Conservation (phyloP, 2,797 vertebrate species). For the Pangasius djambal region DNA sequence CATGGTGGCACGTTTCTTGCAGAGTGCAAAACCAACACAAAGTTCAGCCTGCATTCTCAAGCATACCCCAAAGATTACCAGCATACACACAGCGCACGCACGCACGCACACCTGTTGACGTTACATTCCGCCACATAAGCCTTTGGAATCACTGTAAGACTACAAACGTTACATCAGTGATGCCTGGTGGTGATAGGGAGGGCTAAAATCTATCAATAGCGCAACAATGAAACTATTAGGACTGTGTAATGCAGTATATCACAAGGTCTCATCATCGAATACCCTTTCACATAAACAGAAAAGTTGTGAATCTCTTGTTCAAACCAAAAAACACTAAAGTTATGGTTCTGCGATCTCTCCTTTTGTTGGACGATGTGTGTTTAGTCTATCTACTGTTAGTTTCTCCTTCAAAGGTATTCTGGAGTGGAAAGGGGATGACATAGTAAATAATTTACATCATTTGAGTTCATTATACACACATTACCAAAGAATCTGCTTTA, state of each 20-base stretch:
- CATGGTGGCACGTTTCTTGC: constrained; percentile 16
- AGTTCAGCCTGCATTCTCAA: constrained; percentile 12
- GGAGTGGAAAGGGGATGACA: too few species aligned
- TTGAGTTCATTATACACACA: too few species aligned
- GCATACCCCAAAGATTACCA: constrained; percentile 8
- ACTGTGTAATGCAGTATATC: neutral
- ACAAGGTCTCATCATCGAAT: neutral
- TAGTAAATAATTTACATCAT: too few species aligned
- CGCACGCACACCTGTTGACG: too few species aligned
- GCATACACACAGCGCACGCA: neutral
- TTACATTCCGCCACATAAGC: neutral
- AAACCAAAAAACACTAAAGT: too few species aligned
- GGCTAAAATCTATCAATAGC: neutral
- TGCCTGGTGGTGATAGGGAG: neutral
- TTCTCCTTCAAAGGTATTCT: too few species aligned
- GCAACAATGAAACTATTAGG: neutral
- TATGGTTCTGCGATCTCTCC: too few species aligned
- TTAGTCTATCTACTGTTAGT: too few species aligned
- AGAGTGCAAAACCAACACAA: neutral
- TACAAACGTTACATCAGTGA: neutral
- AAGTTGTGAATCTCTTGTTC: neutral
- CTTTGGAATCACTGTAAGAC: neutral
- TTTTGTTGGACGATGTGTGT: too few species aligned
- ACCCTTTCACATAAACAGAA: neutral
- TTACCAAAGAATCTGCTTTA: too few species aligned